Conservation (phyloP, 2,113 vertebrate genomes). For the Hippocampus zosterae region DNA sequence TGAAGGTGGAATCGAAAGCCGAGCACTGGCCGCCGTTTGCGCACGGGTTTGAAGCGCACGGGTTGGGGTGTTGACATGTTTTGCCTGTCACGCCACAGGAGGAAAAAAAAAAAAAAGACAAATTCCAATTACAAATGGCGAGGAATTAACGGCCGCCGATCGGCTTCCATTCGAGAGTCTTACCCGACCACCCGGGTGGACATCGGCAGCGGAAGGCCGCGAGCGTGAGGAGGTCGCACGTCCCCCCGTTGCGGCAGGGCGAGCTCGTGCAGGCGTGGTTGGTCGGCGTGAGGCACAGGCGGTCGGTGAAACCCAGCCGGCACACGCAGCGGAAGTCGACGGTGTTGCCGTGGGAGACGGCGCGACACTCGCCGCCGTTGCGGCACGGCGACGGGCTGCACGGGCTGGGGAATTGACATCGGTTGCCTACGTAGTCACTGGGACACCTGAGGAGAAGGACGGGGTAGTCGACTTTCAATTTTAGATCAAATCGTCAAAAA, state of each 20-base stretch:
- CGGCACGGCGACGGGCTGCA: conserved; percentile 84
- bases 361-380: conserved; percentile 79
- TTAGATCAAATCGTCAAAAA: no score
- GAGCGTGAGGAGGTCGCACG: conserved; percentile 79
- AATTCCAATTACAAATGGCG: neutral
- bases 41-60: conserved; percentile 94
- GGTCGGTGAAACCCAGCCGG: conserved; percentile 81
- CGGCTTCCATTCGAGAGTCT: neutral
- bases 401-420: conserved; percentile 82
- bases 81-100: conserved; percentile 72
- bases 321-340: conserved; percentile 79
- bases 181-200: conserved; percentile 88
- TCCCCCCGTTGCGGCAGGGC: conserved; percentile 87
- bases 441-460: conserved; percentile 70
- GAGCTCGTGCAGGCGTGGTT: conserved; percentile 83
- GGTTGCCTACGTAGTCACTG: conserved; percentile 71
- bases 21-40: conserved; percentile 89
- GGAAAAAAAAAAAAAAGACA: neutral
- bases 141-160: no score
- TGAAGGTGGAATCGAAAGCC: conserved; percentile 82
- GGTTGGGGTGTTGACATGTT: conserved; percentile 87
- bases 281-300: conserved; percentile 81
- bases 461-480: neutral
- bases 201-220: conserved; percentile 81
- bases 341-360: conserved; percentile 61